Conservation (phyloP, 2,888 invertebrate species). For the Limnephilus lunatus region DNA sequence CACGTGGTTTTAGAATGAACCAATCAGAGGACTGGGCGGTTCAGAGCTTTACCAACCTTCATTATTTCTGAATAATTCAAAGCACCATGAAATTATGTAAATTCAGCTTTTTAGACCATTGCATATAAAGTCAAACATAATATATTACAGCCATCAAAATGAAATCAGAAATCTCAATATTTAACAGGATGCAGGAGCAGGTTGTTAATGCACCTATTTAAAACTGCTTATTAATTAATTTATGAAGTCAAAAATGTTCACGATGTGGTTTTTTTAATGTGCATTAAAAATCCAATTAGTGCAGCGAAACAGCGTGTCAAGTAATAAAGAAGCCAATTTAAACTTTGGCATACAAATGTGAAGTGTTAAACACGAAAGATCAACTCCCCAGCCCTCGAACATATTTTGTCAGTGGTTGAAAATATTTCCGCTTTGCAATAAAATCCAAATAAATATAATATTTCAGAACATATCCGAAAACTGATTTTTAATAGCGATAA, state of each 20-base stretch:
- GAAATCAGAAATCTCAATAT: neutral
- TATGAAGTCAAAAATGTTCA: neutral
- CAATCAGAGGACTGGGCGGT: conserved; percentile 18
- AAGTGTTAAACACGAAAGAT: neutral
- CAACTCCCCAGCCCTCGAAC: neutral
- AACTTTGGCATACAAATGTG: neutral
- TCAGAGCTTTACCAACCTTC: neutral
- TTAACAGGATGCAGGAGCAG: neutral
- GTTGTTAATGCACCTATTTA: neutral
- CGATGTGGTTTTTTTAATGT: neutral
- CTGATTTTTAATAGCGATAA: no score
- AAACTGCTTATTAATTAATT: neutral
- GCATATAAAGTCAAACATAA: neutral
- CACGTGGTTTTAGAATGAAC: conserved; percentile 21
- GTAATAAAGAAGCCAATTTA: neutral
- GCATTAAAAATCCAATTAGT: neutral
- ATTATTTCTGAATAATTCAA: neutral
- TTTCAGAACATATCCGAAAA: no score
- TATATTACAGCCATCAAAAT: neutral
- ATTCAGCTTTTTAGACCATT: neutral
- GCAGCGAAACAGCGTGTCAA: neutral
- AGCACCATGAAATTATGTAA: neutral
- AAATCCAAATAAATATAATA: no score
- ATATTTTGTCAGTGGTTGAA: no score
- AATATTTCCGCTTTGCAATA: no score